Base-by-base conservation (phyloP, 1,140 invertebrate species). In the Saccostrea glomerata region DNA sequence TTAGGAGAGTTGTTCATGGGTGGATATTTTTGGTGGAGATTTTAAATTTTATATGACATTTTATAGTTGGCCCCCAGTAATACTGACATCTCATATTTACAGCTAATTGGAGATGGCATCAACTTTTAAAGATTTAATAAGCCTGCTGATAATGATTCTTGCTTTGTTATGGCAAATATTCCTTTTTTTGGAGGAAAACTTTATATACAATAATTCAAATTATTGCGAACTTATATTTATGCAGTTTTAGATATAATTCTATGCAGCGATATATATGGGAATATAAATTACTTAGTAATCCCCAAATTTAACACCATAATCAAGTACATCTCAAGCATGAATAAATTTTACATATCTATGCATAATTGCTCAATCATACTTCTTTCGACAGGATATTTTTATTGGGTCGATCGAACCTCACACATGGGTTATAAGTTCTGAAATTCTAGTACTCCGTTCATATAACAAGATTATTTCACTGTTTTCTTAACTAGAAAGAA, bases 41-140 rank as follows among this genome's bases (percentile, higher is more conserved):
- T 63, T 63, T 63, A 63, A 63, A 63, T 63, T 63, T 63, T 63
- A 63, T 63, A 63, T 63, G 58, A 63, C 58, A 63, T 63, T 63
- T 63, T 63, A 63, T 63, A 63, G 47, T 47, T 63, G n/a, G 58
- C 58, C 58, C 20, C 15, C 58, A 20, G 58, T 20, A 63, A 2
- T n/a, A 17, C 58, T 63, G 58, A 20, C 58, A 63, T 63, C 58
- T 63, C n/a, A 17, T 63, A 17, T 63, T 63, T 20, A 20, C 20
- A 63, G 47, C 47, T 47, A 47, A 47, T 47, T 47, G 47, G 47
- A 47, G 47, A 47, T 47, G 5, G 47, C 47, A 47, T 47, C 47
- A 47, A 47, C 47, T 63, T 63, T 63, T n/a, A n/a, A 63, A 63
- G 58, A 63, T 63, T 63, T 17, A 6, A 63, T 20, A 20, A 17